Evolutionary conservation across 2,113 vertebrate genomes (phyloP).

Genomic region (Dicentrarchus labrax): DNA sequence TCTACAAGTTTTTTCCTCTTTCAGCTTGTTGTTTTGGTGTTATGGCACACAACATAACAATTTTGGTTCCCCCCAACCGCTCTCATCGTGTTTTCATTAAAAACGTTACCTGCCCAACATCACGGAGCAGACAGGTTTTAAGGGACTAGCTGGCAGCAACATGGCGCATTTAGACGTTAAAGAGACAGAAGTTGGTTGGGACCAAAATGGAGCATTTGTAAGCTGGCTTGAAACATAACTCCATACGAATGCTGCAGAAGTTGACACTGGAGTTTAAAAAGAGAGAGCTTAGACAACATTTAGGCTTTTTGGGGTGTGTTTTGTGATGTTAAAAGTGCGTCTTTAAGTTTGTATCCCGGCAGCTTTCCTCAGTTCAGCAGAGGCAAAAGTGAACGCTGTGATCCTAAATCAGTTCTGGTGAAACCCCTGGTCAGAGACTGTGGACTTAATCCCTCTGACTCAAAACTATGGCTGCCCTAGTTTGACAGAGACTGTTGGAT

Average conservation of each 20-base stretch:
- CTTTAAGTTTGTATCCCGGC: background rate
- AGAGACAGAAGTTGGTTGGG: background rate
- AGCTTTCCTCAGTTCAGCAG: conserved; percentile 10
- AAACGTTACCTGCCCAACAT: background rate
- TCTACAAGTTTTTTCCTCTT: background rate
- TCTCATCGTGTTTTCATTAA: background rate
- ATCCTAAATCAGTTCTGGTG: conserved; percentile 24
- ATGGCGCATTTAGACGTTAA: background rate
- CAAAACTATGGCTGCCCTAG: conserved; percentile 64
- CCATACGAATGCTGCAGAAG: no score
- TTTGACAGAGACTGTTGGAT: conserved; percentile 61
- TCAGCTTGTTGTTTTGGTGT: background rate
- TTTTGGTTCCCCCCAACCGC: background rate
- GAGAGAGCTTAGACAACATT: background rate
- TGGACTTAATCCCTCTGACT: conserved; percentile 65
- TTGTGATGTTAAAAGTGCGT: background rate
- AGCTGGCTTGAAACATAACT: no score
- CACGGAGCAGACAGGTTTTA: background rate
- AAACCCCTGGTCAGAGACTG: conserved; percentile 37
- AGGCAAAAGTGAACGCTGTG: conserved; percentile 16
- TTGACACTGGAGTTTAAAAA: background rate
- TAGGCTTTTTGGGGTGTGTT: background rate
- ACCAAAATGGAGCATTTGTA: background rate
- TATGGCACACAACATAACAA: background rate
- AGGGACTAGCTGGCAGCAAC: background rate